phyloP scores from a whole-genome alignment of 2,113 vertebrate genomes.

The Lamprologus speciosus region DNA sequence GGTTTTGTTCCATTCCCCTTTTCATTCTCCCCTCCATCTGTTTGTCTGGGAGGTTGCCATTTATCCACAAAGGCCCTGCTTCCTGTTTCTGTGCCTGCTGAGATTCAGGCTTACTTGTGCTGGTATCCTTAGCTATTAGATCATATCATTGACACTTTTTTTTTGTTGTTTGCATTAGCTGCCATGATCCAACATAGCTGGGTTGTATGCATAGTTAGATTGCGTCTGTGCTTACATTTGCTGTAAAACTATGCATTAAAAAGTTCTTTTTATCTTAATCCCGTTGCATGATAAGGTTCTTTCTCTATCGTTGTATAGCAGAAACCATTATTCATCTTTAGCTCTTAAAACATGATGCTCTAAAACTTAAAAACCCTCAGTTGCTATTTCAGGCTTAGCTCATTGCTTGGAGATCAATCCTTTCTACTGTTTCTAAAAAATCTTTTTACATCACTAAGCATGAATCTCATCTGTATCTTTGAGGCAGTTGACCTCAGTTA shows the following conservation, averaged over 20 bases:
- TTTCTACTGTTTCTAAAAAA: not conserved
- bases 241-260: not conserved
- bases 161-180: not conserved
- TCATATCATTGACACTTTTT: not conserved
- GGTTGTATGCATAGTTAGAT: not conserved
- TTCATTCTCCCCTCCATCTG: conserved; percentile 21
- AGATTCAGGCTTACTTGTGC: not conserved
- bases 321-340: not conserved
- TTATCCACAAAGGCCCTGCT: not conserved
- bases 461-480: not conserved
- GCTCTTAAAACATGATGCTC: not conserved
- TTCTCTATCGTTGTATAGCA: not conserved
- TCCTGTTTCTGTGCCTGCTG: not conserved
- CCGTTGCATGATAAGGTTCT: not conserved
- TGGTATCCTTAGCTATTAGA: not conserved
- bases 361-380: not conserved
- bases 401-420: not conserved
- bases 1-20: conserved; percentile 31
- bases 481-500: not conserved
- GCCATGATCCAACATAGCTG: not conserved
- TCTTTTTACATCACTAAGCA: not conserved
- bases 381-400: not conserved
- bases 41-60: conserved; percentile 16
- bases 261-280: not conserved
- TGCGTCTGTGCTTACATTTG: not conserved